These are phyloP conservation scores for Fregata magnificens DNA, from an alignment of 2,113 vertebrate genomes.

Conservation along the genomic window DNA sequence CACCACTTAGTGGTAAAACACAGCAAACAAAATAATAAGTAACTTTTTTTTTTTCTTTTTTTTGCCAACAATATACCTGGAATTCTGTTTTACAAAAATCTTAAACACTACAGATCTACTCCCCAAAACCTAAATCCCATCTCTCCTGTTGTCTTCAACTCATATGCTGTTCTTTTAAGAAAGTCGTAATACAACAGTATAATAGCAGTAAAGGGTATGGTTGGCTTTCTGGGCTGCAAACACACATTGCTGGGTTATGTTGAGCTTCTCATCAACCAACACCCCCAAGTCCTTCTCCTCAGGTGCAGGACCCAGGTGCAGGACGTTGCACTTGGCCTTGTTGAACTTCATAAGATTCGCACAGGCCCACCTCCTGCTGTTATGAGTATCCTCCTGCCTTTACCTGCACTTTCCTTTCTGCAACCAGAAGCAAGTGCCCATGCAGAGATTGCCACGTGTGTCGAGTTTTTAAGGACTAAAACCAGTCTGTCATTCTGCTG, in stretches of 20 bases:
- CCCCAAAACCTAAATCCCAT: background rate
- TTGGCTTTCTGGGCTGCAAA: too few relatives aligned
- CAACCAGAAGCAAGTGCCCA: background rate
- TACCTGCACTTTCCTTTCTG: background rate
- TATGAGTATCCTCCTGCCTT: background rate
- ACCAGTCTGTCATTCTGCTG: background rate
- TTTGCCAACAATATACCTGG: background rate
- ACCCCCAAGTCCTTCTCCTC: too few relatives aligned
- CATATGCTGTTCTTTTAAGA: background rate
- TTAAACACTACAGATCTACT: background rate
- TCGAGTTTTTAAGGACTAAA: background rate
- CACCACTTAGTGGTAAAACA: background rate
- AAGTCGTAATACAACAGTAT: background rate
- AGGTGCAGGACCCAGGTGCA: too few relatives aligned
- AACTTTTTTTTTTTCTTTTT: background rate
- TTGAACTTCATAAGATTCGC: too few relatives aligned
- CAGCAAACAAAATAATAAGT: background rate
- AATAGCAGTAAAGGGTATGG: background rate
- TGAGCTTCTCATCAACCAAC: too few relatives aligned
- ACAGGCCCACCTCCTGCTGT: too few relatives aligned
- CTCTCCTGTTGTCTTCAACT: background rate
- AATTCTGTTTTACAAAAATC: background rate
- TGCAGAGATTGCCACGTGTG: rapidly evolving
- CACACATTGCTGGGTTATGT: too few relatives aligned
- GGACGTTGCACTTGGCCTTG: too few relatives aligned